Percentiles rank a stretch among this genome's conserved stretches.
Conservation (phyloP, 2,113 vertebrate species). For the Regulus satrapa region DNA sequence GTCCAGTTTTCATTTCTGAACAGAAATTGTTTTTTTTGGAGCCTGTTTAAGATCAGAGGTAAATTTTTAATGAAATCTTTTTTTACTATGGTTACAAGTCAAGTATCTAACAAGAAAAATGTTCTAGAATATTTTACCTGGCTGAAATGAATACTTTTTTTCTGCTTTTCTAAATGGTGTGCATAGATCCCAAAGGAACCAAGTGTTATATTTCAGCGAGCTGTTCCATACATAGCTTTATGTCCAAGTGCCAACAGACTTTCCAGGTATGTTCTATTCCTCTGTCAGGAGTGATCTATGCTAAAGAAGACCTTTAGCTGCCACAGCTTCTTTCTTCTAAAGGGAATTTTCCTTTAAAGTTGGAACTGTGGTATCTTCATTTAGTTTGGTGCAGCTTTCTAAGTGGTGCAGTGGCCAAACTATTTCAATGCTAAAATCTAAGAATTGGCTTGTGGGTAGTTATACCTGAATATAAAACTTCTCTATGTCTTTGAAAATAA, state of each 20-base stretch:
- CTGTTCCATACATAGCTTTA: accelerated
- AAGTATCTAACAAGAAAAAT: neutral
- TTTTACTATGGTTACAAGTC: neutral
- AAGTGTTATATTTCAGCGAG: neutral
- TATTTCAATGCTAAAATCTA: neutral
- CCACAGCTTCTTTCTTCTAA: neutral
- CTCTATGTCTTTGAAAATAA: neutral
- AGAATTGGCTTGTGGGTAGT: neutral
- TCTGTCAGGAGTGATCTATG: neutral
- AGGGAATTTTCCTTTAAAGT: neutral
- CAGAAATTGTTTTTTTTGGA: neutral
- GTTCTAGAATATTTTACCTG: neutral
- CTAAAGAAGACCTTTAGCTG: neutral
- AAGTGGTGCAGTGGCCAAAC: neutral
- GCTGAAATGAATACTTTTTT: neutral
- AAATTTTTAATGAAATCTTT: neutral
- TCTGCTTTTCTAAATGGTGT: neutral
- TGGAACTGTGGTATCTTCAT: neutral
- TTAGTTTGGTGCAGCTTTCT: neutral
- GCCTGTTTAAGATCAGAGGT: neutral
- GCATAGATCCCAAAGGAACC: neutral
- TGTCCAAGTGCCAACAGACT: neutral
- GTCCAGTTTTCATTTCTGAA: neutral
- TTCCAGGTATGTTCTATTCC: neutral
- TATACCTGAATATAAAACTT: neutral